A percentile compares a stretch with the other conserved stretches of the same genome.
phyloP scores from a whole-genome alignment of 2,797 vertebrate genomes.

The Lagodon rhomboides region DNA sequence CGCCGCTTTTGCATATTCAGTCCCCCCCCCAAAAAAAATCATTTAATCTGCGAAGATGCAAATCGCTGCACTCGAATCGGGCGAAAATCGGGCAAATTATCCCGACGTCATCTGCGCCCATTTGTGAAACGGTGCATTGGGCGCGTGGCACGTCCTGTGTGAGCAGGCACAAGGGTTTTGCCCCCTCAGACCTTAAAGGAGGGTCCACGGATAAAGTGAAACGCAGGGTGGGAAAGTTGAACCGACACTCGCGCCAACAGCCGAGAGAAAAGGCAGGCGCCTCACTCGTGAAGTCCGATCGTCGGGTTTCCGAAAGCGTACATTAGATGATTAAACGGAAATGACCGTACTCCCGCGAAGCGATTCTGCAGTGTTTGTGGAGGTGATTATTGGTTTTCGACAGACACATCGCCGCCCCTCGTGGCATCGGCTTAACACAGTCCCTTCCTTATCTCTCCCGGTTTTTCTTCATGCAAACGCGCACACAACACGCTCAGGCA shows the following conservation, averaged over 20 bases:
- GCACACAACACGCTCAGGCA: slow-evolving; percentile 27
- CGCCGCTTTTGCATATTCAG: slow-evolving; percentile 63
- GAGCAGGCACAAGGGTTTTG: not conserved
- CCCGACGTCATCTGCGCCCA: slow-evolving; percentile 50
- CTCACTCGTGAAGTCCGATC: slow-evolving; percentile 36
- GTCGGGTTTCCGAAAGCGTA: slow-evolving; percentile 41
- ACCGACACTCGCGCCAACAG: slow-evolving; percentile 19
- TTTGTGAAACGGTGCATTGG: slow-evolving; percentile 41
- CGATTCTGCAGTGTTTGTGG: slow-evolving; percentile 32
- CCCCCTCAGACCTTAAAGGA: slow-evolving; percentile 5
- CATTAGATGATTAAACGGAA: slow-evolving; percentile 52
- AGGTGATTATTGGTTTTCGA: slow-evolving; percentile 68
- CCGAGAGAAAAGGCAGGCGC: slow-evolving; percentile 19
- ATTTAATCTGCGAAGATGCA: slow-evolving; percentile 52
- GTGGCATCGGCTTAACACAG: slow-evolving; percentile 70
- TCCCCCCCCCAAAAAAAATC: slow-evolving; percentile 45
- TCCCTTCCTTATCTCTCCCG: slow-evolving; percentile 75
- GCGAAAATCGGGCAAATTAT: slow-evolving; percentile 54
- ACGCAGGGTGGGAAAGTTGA: slow-evolving; percentile 15
- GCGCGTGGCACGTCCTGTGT: slow-evolving; percentile 13
- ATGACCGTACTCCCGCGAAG: slow-evolving; percentile 43
- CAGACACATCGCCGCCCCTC: slow-evolving; percentile 57
- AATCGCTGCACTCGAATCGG: slow-evolving; percentile 48
- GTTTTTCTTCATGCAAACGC: slow-evolving; percentile 72
- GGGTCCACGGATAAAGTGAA: slow-evolving; percentile 23